Percentiles rank a stretch among this genome's conserved stretches.
These are phyloP conservation scores for Hyposoter dolosus DNA, from an alignment of 2,888 invertebrate genomes.

Conservation along the genomic window DNA sequence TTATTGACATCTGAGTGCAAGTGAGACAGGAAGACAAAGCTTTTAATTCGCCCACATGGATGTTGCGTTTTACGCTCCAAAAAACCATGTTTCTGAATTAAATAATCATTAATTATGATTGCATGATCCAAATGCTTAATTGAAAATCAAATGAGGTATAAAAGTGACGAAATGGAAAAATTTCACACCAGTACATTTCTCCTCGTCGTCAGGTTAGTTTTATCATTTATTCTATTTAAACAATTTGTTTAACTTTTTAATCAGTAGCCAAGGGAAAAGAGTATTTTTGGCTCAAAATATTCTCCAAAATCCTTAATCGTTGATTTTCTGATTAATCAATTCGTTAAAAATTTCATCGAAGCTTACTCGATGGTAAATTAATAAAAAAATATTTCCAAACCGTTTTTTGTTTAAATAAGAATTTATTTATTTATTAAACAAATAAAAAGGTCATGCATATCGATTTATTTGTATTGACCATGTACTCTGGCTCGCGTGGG, in stretches of 20 bases:
- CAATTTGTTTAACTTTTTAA: neutral
- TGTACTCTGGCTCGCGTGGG: conserved; percentile 23
- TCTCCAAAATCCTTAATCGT: neutral
- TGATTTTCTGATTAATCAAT: neutral
- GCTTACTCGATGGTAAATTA: neutral
- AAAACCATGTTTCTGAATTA: conserved; percentile 32
- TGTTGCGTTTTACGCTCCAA: conserved; percentile 42
- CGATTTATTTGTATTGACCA: conserved; percentile 15
- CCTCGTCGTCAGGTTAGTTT: conserved; percentile 33
- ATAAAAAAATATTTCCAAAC: neutral
- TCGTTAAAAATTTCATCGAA: neutral
- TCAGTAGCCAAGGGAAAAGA: neutral
- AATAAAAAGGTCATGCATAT: conserved; percentile 19
- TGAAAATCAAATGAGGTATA: conserved; percentile 73
- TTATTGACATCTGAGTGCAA: conserved; percentile 18
- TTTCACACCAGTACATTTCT: conserved; percentile 52
- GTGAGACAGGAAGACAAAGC: conserved; percentile 32
- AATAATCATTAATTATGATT: conserved; percentile 45
- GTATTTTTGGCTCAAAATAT: neutral
- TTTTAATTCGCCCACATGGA: conserved; percentile 54
- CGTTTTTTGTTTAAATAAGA: neutral
- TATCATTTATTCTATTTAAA: neutral
- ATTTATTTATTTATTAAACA: conserved; percentile 7
- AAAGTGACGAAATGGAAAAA: conserved; percentile 64
- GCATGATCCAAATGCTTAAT: conserved; percentile 79